Evolutionary conservation across 1,140 invertebrate genomes (phyloP), one percentile per base, ranked within the genome.

Genomic region (Portunus trituberculatus): DNA sequence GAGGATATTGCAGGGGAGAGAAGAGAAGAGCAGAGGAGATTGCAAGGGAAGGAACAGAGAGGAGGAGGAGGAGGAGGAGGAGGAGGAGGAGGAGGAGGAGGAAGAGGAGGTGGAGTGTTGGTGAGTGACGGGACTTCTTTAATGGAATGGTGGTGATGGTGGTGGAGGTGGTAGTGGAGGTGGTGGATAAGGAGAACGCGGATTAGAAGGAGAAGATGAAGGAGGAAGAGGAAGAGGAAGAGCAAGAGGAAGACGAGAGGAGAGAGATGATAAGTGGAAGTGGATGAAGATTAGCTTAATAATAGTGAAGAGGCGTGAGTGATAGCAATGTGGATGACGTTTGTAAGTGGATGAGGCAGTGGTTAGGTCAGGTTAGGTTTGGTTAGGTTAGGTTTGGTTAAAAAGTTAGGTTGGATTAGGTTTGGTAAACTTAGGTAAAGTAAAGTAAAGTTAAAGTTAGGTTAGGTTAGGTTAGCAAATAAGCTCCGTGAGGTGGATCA

Each of bases 1-100:
- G 89, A 91, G 46, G 46, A 28, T 87, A 46, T 87, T 32, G 84
- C 84, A 46, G 14, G 31, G 84, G 29, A 87, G 84, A 87, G 84
- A 46, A 84, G 84, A 87, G 84, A 20, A 46, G 84, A 32, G 31
- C 7, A 46, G 84, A 46, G 39, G 39, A 46, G 84, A 87, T 32
- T 39, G 84, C 31, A 39, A 20, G 31, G 84, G 31, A 32, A 87
- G 84, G 39, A 46, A 87, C 10, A 84, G 31, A 82, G n/a, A 20
- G 31, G 31, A 25, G 84, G 4, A 31, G 16, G 8, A 46, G 39
- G 84, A 87, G n/a, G 31, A 46, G 84, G 84, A 87, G 84, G 39
- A 32, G 39, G 84, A 46, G 84, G 39, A 32, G 39, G 39, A 87
- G 84, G 39, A 87, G 39, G 39, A 3, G 84, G 84, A 87, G 31